phyloP scores from a whole-genome alignment of 2,797 vertebrate species.

The Tokudaia muenninki region DNA sequence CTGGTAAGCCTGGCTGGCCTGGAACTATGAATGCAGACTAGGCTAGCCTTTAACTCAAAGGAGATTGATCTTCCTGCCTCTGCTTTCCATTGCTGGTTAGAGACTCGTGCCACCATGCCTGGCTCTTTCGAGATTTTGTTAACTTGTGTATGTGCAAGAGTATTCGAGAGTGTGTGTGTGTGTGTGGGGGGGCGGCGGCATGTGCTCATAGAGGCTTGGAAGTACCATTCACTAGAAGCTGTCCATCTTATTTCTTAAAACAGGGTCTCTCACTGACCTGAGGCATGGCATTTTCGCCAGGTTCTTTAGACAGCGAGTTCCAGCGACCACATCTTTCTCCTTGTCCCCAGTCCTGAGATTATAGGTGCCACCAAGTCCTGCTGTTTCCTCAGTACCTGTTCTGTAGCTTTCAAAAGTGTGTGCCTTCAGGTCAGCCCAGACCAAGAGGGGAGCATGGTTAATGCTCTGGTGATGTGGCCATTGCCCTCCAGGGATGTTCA shows the following conservation, averaged over 20 bases:
- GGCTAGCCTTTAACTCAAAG: too few relatives aligned
- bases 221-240: not conserved
- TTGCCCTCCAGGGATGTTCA: not conserved
- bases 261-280: not conserved
- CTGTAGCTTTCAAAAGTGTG: not conserved
- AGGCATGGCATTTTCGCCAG: not conserved
- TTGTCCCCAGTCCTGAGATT: too few relatives aligned
- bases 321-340: not conserved
- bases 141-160: not conserved
- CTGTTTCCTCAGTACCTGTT: not conserved
- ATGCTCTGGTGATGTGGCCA: not conserved
- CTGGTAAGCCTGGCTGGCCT: not conserved
- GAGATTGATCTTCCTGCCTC: not conserved
- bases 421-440: not conserved
- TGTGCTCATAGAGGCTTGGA: not conserved
- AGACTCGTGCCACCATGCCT: not conserved
- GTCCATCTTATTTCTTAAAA: not conserved
- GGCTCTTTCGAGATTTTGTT: not conserved
- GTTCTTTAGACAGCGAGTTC: not conserved
- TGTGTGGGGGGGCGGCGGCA: not conserved
- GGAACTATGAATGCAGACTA: not conserved
- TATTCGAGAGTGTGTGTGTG: not conserved
- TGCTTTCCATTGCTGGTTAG: not conserved
- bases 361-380: not conserved
- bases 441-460: not conserved